Evolutionary conservation across 2,797 vertebrate genomes (phyloP).

Genomic region (Ctenosaura bakeri): DNA sequence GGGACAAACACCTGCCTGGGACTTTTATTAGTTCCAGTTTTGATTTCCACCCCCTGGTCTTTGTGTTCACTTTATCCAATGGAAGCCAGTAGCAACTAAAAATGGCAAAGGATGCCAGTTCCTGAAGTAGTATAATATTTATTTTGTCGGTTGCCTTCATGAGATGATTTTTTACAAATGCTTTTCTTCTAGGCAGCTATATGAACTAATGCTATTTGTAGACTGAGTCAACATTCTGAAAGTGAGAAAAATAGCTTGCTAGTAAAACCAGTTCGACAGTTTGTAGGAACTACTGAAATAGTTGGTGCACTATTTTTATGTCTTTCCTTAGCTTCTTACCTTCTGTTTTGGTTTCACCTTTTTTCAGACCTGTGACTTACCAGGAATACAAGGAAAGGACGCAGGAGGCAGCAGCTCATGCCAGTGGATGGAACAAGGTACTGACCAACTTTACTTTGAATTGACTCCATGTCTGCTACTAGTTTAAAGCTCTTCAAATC

Average conservation of each 20-base stretch:
- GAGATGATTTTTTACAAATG: neutral
- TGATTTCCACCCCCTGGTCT: neutral
- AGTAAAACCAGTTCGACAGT: neutral
- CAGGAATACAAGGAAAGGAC: constrained; percentile 85
- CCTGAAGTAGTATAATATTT: neutral
- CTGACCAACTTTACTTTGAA: constrained; percentile 45
- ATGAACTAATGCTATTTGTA: neutral
- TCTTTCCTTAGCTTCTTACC: constrained; percentile 62
- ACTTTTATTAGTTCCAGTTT: neutral
- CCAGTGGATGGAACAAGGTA: constrained; percentile 93
- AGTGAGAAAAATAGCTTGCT: constrained; percentile 10
- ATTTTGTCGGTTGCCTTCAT: neutral
- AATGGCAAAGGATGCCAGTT: neutral
- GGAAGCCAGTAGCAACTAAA: neutral
- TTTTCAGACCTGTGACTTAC: constrained; percentile 89
- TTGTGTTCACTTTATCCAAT: neutral
- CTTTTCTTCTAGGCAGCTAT: neutral
- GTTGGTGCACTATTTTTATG: constrained; percentile 47
- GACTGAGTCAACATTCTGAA: neutral
- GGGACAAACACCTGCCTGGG: neutral
- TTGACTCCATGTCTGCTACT: neutral
- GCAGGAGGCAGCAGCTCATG: constrained; percentile 81
- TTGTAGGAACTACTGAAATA: neutral
- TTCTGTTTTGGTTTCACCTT: constrained; percentile 75
- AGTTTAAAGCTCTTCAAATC: neutral